Conservation (phyloP, 2,113 vertebrate genomes). For the Oxyruncus cristatus region DNA sequence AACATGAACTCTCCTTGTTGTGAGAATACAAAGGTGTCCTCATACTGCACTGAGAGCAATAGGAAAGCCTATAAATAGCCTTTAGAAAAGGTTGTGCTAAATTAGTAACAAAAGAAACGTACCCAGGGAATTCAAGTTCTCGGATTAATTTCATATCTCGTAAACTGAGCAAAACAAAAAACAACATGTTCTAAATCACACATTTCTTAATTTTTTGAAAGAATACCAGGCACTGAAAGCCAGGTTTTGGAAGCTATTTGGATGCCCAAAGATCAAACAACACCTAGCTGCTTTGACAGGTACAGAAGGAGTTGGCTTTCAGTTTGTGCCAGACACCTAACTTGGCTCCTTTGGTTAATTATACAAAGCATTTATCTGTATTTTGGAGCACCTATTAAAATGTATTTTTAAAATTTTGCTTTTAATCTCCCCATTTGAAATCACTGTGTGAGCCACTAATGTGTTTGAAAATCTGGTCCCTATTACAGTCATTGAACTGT, state of each 20-base stretch:
- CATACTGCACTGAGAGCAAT: neutral
- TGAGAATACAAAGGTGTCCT: neutral
- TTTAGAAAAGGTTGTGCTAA: neutral
- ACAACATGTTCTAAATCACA: neutral
- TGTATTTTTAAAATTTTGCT: neutral
- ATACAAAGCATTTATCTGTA: accelerated
- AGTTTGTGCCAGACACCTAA: neutral
- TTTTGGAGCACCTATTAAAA: neutral
- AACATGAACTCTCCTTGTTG: neutral
- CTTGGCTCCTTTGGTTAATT: neutral
- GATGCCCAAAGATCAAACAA: neutral
- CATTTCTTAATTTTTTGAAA: neutral
- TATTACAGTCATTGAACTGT: neutral
- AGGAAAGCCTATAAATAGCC: neutral
- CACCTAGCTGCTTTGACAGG: neutral
- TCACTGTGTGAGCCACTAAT: neutral
- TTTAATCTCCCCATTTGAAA: neutral
- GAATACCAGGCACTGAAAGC: neutral
- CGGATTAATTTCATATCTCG: neutral
- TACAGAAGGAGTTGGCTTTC: neutral
- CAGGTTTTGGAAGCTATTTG: neutral
- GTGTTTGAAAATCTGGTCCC: neutral
- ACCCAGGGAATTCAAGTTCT: neutral
- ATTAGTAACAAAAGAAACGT: neutral
- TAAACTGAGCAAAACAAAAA: neutral